A percentile compares a stretch with the other conserved stretches of the same genome.
Conservation (phyloP, 1,140 invertebrate species). For the Drosophila fuyamai region DNA sequence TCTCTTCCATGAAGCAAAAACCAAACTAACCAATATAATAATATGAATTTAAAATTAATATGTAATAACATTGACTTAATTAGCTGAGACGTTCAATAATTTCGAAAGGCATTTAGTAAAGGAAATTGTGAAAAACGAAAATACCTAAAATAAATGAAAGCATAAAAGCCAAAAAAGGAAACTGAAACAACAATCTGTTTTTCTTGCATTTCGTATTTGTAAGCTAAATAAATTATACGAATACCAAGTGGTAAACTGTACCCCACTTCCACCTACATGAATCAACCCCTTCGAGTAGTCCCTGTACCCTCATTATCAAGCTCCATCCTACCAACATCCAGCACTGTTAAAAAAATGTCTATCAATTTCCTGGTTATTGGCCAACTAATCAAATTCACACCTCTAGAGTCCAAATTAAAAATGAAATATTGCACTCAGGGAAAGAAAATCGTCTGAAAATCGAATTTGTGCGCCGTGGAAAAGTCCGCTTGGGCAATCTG, state of each 20-base stretch:
- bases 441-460: constrained; percentile 56
- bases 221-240: no score
- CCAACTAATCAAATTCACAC: constrained; percentile 67
- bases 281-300: constrained; percentile 9
- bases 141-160: constrained; percentile 67
- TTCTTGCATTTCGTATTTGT: neutral
- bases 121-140: constrained; percentile 32
- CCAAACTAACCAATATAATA: constrained; percentile 58
- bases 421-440: constrained; percentile 61
- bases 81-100: constrained; percentile 79
- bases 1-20: constrained; percentile 82
- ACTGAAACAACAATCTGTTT: constrained; percentile 8
- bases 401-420: constrained; percentile 66
- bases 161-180: constrained; percentile 50
- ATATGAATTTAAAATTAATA: constrained; percentile 67
- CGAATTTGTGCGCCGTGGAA: constrained; percentile 68
- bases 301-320: neutral
- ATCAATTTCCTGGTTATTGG: constrained; percentile 25
- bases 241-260: no score
- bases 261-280: neutral
- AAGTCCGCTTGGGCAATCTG: constrained; percentile 58
- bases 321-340: neutral
- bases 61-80: constrained; percentile 76
- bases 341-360: constrained; percentile 10
- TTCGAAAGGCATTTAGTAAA: constrained; percentile 75